phyloP scores from a whole-genome alignment of 2,797 vertebrate species.

The Holocentrus rufus region DNA sequence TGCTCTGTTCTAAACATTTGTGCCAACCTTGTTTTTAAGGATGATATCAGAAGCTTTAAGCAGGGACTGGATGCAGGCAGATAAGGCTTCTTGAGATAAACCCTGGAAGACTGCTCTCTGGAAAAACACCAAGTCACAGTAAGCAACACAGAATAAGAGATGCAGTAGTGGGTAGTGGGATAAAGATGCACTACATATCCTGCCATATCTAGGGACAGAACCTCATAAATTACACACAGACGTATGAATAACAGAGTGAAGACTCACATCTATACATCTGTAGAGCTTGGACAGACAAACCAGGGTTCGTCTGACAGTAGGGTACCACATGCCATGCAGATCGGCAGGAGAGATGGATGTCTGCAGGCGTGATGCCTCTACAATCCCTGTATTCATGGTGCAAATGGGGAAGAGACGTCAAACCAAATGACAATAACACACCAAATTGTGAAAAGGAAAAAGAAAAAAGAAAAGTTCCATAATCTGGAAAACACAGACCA shows the following conservation, averaged over 20 bases:
- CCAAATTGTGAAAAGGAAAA: not conserved
- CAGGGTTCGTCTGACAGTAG: constrained; percentile 94
- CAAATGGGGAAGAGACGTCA: constrained; percentile 33
- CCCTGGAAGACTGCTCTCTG: constrained; percentile 98
- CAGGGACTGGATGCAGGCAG: constrained; percentile 94
- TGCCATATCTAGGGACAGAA: not conserved
- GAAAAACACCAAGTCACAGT: constrained; percentile 64
- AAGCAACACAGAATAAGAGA: constrained; percentile 41
- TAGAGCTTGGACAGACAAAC: constrained; percentile 99
- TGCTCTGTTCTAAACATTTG: constrained; percentile 17
- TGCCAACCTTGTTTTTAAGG: constrained; percentile 95
- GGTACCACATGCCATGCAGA: constrained; percentile 99
- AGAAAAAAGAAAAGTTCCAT: not conserved
- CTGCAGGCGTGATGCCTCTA: constrained; percentile 85
- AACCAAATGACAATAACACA: constrained; percentile 31
- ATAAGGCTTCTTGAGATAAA: constrained; percentile 96
- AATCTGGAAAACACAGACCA: constrained; percentile 66
- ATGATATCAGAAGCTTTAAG: constrained; percentile 94
- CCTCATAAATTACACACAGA: not conserved
- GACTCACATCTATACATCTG: constrained; percentile 97
- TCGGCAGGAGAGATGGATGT: constrained; percentile 92
- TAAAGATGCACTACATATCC: constrained; percentile 6
- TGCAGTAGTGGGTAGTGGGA: constrained; percentile 10
- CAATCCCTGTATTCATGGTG: constrained; percentile 70
- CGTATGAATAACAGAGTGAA: constrained; percentile 1